phyloP scores from a whole-genome alignment of 2,888 invertebrate species.

The Tolmerus cingulatus region DNA sequence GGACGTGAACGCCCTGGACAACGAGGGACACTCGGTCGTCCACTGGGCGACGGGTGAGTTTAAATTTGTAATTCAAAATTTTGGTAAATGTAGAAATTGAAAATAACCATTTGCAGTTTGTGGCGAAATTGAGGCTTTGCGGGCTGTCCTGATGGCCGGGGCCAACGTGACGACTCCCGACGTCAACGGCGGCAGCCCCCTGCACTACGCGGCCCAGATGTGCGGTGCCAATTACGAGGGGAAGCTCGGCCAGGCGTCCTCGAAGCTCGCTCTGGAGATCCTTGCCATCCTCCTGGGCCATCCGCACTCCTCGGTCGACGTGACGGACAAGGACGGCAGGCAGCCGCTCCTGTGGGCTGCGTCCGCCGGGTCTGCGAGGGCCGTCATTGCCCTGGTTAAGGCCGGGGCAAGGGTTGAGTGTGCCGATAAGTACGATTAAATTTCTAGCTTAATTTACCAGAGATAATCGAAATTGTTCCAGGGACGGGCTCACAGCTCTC shows the following conservation, averaged over 20 bases:
- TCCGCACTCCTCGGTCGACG: conserved; percentile 82
- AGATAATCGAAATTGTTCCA: conserved; percentile 59
- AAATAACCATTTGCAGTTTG: conserved; percentile 74
- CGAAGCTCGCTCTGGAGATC: conserved; percentile 66
- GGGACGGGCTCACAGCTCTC: conserved; percentile 92
- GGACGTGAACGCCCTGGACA: conserved; percentile 88
- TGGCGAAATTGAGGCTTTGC: conserved; percentile 88
- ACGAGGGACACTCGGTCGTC: conserved; percentile 93
- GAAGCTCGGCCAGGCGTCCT: conserved; percentile 58
- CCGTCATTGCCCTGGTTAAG: conserved; percentile 86
- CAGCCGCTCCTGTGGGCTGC: conserved; percentile 98
- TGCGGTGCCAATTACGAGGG: conserved; percentile 82
- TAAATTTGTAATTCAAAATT: not conserved
- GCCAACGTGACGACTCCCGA: conserved; percentile 90
- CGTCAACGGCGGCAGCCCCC: conserved; percentile 91
- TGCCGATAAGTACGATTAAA: conserved; percentile 72
- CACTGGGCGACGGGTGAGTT: conserved; percentile 96
- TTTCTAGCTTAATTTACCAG: not conserved
- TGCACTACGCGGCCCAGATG: conserved; percentile 98
- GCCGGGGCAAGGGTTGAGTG: conserved; percentile 85
- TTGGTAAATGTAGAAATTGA: not conserved
- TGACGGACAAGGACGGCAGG: conserved; percentile 89
- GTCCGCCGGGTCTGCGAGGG: conserved; percentile 93
- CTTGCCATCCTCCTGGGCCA: conserved; percentile 81
- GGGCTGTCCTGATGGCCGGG: conserved; percentile 83